A percentile compares a stretch with the other conserved stretches of the same genome.
phyloP scores from a whole-genome alignment of 2,113 vertebrate genomes.

The Benthochromis sp. region DNA sequence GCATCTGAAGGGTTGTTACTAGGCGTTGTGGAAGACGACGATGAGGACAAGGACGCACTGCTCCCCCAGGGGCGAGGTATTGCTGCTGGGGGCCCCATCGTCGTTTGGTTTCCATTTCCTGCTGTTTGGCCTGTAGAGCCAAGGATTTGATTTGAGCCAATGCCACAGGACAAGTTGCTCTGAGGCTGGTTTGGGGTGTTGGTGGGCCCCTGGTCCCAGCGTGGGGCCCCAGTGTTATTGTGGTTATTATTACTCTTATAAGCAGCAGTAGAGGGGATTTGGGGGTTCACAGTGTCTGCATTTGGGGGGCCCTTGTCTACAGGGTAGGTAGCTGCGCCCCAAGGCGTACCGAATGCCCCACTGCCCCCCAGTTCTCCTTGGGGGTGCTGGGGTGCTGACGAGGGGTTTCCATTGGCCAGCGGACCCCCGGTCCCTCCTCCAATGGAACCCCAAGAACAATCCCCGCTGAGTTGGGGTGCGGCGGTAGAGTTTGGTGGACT shows the following conservation, averaged over 20 bases:
- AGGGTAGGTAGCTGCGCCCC: slow-evolving; percentile 84
- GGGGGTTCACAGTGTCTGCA: slow-evolving; percentile 97
- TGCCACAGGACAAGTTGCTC: slow-evolving; percentile 78
- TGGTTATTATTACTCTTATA: slow-evolving; percentile 80
- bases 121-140: slow-evolving; percentile 36
- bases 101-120: slow-evolving; percentile 65
- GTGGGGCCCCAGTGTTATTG: slow-evolving; percentile 73
- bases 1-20: slow-evolving; percentile 71
- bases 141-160: slow-evolving; percentile 38
- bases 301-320: slow-evolving; percentile 85
- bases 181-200: slow-evolving; percentile 59
- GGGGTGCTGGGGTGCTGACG: slow-evolving; percentile 71
- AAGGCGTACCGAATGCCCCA: slow-evolving; percentile 84
- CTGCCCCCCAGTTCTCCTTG: slow-evolving; percentile 79
- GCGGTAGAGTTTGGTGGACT: slow-evolving; percentile 97
- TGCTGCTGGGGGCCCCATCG: slow-evolving; percentile 67
- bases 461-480: slow-evolving; percentile 84
- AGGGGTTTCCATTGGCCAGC: slow-evolving; percentile 79
- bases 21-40: slow-evolving; percentile 75
- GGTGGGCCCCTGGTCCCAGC: slow-evolving; percentile 82
- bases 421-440: slow-evolving; percentile 61
- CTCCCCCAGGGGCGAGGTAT: slow-evolving; percentile 81
- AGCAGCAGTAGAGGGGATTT: slow-evolving; percentile 76
- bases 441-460: slow-evolving; percentile 76
- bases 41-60: slow-evolving; percentile 71